These are phyloP conservation scores for Drosophila maculinotata DNA, from an alignment of 2,888 invertebrate genomes.

Conservation along the genomic window DNA sequence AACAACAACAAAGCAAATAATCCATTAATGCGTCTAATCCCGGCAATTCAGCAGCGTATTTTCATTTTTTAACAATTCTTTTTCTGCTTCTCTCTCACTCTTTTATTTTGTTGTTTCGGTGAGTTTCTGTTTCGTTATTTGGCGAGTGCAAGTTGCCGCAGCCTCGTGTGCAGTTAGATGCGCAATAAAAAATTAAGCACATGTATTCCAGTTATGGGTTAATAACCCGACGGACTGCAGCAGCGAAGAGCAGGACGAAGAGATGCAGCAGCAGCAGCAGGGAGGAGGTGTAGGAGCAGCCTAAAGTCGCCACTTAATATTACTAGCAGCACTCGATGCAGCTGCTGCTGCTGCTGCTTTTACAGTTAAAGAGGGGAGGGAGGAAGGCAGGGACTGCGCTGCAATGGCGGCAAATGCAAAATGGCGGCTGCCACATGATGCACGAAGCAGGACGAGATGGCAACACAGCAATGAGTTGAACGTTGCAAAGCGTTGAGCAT, in stretches of 20 bases:
- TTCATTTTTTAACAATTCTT: constrained; percentile 26
- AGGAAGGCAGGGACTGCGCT: constrained; percentile 16
- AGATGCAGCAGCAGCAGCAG: not conserved
- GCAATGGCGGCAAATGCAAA: constrained; percentile 64
- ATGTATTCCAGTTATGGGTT: constrained; percentile 74
- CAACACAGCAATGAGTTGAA: constrained; percentile 12
- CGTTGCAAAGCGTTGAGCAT: constrained; percentile 44
- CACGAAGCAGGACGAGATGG: constrained; percentile 38
- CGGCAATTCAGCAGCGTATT: constrained; percentile 40
- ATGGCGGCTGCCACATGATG: constrained; percentile 66
- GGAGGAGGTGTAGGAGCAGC: constrained; percentile 4
- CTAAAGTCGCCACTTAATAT: constrained; percentile 68
- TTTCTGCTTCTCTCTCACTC: not conserved
- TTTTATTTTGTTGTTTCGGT: not conserved
- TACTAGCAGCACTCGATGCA: constrained; percentile 65
- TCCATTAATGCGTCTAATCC: constrained; percentile 72
- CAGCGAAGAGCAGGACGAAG: constrained; percentile 4
- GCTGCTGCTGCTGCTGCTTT: constrained; percentile 47
- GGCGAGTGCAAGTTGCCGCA: constrained; percentile 22
- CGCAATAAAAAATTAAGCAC: constrained; percentile 64
- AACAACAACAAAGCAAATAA: constrained; percentile 46
- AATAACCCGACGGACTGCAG: constrained; percentile 63
- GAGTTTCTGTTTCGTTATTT: constrained; percentile 7
- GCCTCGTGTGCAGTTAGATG: constrained; percentile 28
- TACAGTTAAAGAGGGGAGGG: constrained; percentile 6